Conservation (phyloP, 1,140 invertebrate genomes). For the Phortica variegata region DNA sequence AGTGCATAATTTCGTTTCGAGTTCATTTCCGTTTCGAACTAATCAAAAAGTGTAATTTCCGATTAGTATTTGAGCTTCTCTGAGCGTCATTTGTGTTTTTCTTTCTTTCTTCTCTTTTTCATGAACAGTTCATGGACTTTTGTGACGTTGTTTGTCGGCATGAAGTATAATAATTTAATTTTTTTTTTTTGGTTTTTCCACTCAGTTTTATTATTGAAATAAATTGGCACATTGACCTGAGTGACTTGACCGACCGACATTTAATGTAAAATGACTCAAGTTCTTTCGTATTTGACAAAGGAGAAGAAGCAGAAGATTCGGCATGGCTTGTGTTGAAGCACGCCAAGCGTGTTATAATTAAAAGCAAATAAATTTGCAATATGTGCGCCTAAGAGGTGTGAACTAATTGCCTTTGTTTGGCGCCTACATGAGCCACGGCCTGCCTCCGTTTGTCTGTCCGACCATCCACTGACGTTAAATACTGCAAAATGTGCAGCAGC, state of each 20-base stretch:
- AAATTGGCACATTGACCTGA: slow-evolving; percentile 46
- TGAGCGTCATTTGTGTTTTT: slow-evolving; percentile 13
- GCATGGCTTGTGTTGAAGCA: too few relatives aligned
- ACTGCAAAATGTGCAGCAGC: too few relatives aligned
- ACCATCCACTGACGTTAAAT: too few relatives aligned
- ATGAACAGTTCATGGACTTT: slow-evolving; percentile 12
- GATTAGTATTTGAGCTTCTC: slow-evolving; percentile 49
- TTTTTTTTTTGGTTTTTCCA: slow-evolving; percentile 7
- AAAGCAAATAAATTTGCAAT: too few relatives aligned
- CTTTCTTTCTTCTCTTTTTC: slow-evolving; percentile 8
- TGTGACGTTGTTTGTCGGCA: slow-evolving; percentile 1
- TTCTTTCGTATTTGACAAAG: too few relatives aligned
- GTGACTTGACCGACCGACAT: slow-evolving; percentile 13
- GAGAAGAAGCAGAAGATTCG: too few relatives aligned
- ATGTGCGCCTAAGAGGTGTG: too few relatives aligned
- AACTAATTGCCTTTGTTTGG: too few relatives aligned
- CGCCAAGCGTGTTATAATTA: too few relatives aligned
- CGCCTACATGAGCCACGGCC: too few relatives aligned
- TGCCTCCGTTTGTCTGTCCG: too few relatives aligned
- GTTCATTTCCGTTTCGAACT: slow-evolving; percentile 54
- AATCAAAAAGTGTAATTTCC: slow-evolving; percentile 56
- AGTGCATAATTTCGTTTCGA: slow-evolving; percentile 51
- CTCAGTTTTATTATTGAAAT: slow-evolving; percentile 34
- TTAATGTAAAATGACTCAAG: too few relatives aligned
- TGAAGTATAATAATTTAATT: neutral